Evolutionary conservation across 1,140 invertebrate species (phyloP).

Genomic region (Diplogasteroides magnus): DNA sequence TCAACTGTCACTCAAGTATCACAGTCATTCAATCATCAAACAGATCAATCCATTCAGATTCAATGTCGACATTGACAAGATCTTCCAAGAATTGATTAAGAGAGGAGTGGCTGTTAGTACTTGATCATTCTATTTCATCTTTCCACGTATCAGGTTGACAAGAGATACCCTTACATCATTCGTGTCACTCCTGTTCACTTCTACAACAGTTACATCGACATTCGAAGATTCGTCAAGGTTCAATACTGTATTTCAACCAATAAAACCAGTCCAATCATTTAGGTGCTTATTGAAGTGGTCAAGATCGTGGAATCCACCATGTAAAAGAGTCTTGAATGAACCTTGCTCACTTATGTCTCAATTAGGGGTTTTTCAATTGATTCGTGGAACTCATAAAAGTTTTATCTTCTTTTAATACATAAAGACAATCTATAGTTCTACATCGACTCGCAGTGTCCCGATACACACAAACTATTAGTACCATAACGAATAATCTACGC

Average conservation of each 20-base stretch:
- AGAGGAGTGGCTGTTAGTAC: constrained; percentile 61
- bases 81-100: constrained; percentile 59
- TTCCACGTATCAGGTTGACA: constrained; percentile 52
- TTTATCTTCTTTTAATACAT: no score
- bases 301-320: not conserved
- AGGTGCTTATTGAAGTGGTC: not conserved
- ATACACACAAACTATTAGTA: no score
- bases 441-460: no score
- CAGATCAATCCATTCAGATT: no score
- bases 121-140: no score
- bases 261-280: not conserved
- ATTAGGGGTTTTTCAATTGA: no score
- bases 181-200: constrained; percentile 61
- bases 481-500: no score
- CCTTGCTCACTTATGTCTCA: no score
- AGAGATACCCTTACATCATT: constrained; percentile 61
- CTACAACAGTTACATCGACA: constrained; percentile 63
- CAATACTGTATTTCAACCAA: not conserved
- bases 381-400: no score
- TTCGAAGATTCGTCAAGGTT: constrained; percentile 53
- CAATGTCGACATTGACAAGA: constrained; percentile 54
- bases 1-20: constrained; percentile 59
- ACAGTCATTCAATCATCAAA: not conserved
- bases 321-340: no score
- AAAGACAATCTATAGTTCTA: no score